Evolutionary conservation across 2,113 vertebrate species (phyloP).

Genomic region (Oreotrochilus melanogaster): DNA sequence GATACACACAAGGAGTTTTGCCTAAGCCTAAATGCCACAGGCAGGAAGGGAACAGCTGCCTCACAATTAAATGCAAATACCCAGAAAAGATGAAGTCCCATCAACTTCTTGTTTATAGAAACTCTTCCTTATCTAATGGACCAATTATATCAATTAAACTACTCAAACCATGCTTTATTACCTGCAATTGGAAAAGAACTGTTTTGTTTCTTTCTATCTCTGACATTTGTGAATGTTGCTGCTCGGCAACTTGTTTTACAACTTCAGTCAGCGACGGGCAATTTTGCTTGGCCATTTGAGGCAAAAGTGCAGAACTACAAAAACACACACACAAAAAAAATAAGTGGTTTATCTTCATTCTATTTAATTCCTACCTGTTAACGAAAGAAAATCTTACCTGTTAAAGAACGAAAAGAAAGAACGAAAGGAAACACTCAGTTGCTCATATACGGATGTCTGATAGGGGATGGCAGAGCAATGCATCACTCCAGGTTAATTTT

Average conservation of each 20-base stretch:
- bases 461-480: neutral
- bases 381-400: neutral
- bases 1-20: neutral
- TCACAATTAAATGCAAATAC: neutral
- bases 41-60: neutral
- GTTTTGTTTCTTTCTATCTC: constrained; percentile 74
- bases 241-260: constrained; percentile 72
- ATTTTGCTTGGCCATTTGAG: constrained; percentile 43
- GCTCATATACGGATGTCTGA: too few relatives aligned
- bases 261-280: constrained; percentile 54
- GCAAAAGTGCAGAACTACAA: neutral
- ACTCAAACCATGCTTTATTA: constrained; percentile 17
- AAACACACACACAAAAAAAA: neutral
- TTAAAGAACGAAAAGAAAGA: too few relatives aligned
- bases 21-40: neutral
- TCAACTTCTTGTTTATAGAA: neutral
- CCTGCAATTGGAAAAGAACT: constrained; percentile 71
- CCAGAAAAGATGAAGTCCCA: neutral
- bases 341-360: neutral
- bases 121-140: neutral
- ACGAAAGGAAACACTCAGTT: neutral
- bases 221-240: constrained; percentile 73
- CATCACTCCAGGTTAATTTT: neutral
- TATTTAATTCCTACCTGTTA: neutral
- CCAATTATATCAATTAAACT: neutral